Percentiles rank a stretch among this genome's conserved stretches.
Evolutionary conservation across 2,113 vertebrate genomes (phyloP).

Genomic region (Okapia johnstoni): DNA sequence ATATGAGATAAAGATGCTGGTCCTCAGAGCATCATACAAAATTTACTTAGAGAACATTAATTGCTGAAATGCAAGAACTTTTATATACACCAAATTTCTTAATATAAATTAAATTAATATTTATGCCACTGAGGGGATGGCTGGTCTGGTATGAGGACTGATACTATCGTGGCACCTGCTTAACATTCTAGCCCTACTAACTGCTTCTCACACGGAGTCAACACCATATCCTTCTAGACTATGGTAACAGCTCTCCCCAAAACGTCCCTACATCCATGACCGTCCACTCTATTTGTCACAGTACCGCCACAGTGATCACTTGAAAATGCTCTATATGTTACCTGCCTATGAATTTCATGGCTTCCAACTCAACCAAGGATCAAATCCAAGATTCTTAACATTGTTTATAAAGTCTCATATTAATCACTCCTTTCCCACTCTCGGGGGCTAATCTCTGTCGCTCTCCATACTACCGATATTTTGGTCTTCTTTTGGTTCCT

Average conservation of each 20-base stretch:
- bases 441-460: not conserved
- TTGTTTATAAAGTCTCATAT: not conserved
- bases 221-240: not conserved
- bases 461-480: not conserved
- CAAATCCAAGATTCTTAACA: not conserved
- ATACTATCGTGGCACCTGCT: not conserved
- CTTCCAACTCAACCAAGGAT: not conserved
- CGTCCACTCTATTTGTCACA: not conserved
- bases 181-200: not conserved
- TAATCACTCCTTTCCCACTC: not conserved
- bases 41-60: not conserved
- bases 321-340: not conserved
- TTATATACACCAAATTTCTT: not conserved
- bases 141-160: not conserved
- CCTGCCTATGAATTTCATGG: not conserved
- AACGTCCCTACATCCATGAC: not conserved
- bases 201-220: not conserved
- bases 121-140: not conserved
- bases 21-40: not conserved
- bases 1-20: not conserved
- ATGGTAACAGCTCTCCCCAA: not conserved
- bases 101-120: constrained; percentile 44
- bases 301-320: not conserved
- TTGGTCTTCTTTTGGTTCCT: not conserved
- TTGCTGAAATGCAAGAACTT: not conserved